Conservation (phyloP, 2,797 vertebrate species). For the Danio aesculapii region DNA sequence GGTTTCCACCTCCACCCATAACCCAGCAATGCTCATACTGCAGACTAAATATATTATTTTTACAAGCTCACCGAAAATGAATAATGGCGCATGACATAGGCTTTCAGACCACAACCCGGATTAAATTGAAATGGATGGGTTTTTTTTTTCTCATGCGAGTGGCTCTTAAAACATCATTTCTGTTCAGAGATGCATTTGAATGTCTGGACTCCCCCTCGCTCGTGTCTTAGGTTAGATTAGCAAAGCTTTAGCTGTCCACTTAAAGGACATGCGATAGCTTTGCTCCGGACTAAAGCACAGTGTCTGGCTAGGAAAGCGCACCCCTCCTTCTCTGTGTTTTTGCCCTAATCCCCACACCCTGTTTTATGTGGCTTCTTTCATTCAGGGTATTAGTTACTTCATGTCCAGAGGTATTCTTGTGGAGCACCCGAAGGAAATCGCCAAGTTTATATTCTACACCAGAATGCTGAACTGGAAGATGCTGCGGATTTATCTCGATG, state of each 20-base stretch:
- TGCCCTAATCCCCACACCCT: conserved; percentile 37
- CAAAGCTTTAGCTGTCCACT: conserved; percentile 54
- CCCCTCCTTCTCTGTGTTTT: neutral
- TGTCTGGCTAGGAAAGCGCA: conserved; percentile 37
- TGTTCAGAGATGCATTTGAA: conserved; percentile 46
- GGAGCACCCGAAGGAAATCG: conserved; percentile 94
- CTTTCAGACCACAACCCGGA: conserved; percentile 30
- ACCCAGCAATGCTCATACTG: conserved; percentile 16
- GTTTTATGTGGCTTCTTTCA: conserved; percentile 42
- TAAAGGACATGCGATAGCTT: conserved; percentile 56
- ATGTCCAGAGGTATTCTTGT: conserved; percentile 95
- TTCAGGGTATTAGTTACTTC: conserved; percentile 94
- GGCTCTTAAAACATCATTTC: conserved; percentile 24
- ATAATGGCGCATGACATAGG: conserved; percentile 31
- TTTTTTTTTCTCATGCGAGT: conserved; percentile 32
- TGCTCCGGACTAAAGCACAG: conserved; percentile 29
- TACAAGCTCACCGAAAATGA: conserved; percentile 37
- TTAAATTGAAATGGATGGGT: conserved; percentile 37
- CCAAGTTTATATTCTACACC: conserved; percentile 98
- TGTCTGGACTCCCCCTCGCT: conserved; percentile 33
- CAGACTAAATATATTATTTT: conserved; percentile 34
- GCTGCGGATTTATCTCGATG: conserved; percentile 95
- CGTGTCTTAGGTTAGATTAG: conserved; percentile 49
- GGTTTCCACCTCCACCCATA: conserved; percentile 21
- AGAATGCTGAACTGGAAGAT: conserved; percentile 98